Percentiles rank a stretch among this genome's conserved stretches.
Evolutionary conservation across 2,797 vertebrate genomes (phyloP).

Genomic region (Coracias cyanogaster): DNA sequence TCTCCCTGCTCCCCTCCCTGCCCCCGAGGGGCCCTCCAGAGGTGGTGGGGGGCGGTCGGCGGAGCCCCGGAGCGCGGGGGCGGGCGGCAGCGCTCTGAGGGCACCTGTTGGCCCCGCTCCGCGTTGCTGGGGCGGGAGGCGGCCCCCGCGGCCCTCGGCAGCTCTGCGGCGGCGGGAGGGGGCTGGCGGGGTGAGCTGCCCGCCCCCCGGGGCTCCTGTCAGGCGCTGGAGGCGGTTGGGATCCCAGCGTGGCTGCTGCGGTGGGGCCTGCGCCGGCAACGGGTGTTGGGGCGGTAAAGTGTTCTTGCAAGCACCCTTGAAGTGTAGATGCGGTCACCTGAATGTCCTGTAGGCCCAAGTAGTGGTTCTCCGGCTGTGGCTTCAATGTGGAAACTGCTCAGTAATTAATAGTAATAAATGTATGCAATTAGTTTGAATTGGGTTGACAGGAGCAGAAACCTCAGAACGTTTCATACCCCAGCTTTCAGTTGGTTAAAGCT

Average conservation of each 20-base stretch:
- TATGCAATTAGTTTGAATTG: not conserved
- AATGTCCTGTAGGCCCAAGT: not conserved
- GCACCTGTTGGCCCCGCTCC: not conserved
- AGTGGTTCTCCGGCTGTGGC: not conserved
- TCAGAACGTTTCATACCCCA: not conserved
- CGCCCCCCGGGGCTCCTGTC: not conserved
- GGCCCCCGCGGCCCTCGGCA: too few species aligned
- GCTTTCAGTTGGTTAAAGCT: not conserved
- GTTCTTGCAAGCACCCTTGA: rapidly evolving
- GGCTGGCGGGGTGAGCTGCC: not conserved
- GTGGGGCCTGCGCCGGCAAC: rapidly evolving
- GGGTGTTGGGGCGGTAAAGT: rapidly evolving
- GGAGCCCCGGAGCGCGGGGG: not conserved
- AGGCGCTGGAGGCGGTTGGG: not conserved
- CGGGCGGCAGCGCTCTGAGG: not conserved
- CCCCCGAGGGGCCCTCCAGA: too few species aligned
- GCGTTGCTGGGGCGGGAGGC: not conserved
- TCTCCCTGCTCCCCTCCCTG: not conserved
- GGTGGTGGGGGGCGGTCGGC: not conserved
- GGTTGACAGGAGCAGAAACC: not conserved
- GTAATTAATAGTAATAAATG: not conserved
- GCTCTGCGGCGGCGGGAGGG: not conserved
- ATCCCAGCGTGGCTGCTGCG: rapidly evolving
- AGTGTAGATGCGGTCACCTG: not conserved
- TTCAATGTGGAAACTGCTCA: not conserved